Evolutionary conservation across 2,888 invertebrate species (phyloP), one percentile per base, ranked within the genome.

Genomic region (Thalpophila matura): DNA sequence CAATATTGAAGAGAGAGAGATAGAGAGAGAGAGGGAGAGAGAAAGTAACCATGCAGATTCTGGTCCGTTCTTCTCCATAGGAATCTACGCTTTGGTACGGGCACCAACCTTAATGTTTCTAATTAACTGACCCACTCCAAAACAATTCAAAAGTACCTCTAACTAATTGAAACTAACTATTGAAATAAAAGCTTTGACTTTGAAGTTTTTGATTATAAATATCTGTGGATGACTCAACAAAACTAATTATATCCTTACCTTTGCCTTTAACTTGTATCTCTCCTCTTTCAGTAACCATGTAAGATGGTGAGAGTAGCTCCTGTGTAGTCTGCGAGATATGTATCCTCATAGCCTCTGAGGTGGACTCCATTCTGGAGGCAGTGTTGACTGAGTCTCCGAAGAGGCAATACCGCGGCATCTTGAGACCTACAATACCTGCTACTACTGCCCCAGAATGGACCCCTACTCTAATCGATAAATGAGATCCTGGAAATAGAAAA

Each of bases 381-480:
- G 98, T 98, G 85, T 98, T 98, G 0, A 99, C 99, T 0, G 98
- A 97, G 85, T 98, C 98, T 0, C 99, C 99, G 84, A 99, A 99
- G 0, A 98, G 95, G 80, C 98, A 98, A 89, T 97, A 97, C 33
- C 97, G 93, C 0, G 99, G 99, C 98, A 99, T 99, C 93, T 99
- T 99, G 6, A 99, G 92, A 0, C 99, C 99, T 0, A 99, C 98
- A 31, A 99, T 98, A 0, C 99, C 99, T 0, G 99, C 99, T 0
- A 99, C 98, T 0, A 99, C 98, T 0, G 98, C 97, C 0, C 99
- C 99, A 0, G 98, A 98, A 89, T 99, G 98, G 2, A 98, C 97
- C 0, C 99, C 98, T 1, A 98, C 97, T 59, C 98, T 95, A 57
- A 98, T 98, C 79, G 97, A 96, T 33, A 98, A 93, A 90, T 98